Conservation (phyloP, 1,140 invertebrate genomes). For the Callitettix versicolor region DNA sequence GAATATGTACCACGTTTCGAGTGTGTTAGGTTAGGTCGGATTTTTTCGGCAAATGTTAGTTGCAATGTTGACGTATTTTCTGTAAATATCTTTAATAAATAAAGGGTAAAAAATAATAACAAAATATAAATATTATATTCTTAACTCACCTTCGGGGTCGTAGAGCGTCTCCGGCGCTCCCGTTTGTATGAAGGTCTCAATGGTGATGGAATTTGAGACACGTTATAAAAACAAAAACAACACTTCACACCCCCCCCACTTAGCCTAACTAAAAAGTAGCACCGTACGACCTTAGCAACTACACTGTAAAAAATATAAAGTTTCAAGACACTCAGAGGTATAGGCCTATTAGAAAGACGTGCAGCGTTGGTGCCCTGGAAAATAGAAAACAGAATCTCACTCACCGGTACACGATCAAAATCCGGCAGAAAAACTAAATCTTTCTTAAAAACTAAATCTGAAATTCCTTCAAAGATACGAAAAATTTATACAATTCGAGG, state of each 20-base stretch:
- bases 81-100: no score
- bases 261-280: background rate
- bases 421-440: conserved; percentile 15
- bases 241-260: background rate
- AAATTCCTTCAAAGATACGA: no score
- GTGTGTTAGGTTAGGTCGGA: no score
- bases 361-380: conserved; percentile 1
- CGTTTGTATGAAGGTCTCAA: conserved; percentile 10
- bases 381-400: conserved; percentile 1
- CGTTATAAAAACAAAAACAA: background rate
- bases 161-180: conserved; percentile 12
- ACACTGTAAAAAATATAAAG: conserved; percentile 12
- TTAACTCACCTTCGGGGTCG: conserved; percentile 9
- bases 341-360: conserved; percentile 11
- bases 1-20: no score
- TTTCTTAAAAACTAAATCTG: background rate
- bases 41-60: no score
- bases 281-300: background rate
- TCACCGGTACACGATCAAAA: conserved; percentile 20
- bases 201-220: background rate
- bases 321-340: conserved; percentile 13
- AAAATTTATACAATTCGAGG: no score
- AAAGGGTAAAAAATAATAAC: no score
- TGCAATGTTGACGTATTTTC: no score
- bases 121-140: no score